These are phyloP conservation scores for Ardeotis arabs DNA, from an alignment of 2,113 vertebrate species.

Conservation along the genomic window DNA sequence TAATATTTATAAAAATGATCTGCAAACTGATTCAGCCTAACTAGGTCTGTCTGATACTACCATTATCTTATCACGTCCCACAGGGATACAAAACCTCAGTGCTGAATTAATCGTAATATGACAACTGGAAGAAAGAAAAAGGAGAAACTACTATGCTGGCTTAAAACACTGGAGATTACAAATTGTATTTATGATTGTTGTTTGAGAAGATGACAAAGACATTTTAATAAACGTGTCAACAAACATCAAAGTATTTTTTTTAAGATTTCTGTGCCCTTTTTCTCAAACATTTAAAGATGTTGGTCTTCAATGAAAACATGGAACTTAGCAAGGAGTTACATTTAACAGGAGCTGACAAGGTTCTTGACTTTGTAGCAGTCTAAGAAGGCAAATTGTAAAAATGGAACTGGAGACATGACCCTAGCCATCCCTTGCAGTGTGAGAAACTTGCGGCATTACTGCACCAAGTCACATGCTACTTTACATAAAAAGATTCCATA, in stretches of 20 bases:
- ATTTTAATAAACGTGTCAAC: constrained; percentile 16
- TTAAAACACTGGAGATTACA: background rate
- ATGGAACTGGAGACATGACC: background rate
- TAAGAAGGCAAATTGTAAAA: background rate
- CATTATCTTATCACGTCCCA: constrained; percentile 39
- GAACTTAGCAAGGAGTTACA: background rate
- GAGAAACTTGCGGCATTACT: background rate
- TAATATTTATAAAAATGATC: constrained; percentile 50
- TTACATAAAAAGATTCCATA: background rate
- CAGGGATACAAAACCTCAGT: background rate
- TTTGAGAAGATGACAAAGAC: background rate
- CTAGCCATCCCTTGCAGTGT: background rate
- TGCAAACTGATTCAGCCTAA: background rate
- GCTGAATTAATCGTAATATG: background rate
- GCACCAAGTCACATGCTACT: background rate
- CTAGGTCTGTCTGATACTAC: constrained; percentile 5
- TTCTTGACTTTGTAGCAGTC: background rate
- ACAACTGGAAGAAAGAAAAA: constrained; percentile 7
- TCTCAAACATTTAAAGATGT: background rate
- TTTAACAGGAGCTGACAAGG: constrained; percentile 1
- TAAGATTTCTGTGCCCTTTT: background rate
- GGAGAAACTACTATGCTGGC: background rate
- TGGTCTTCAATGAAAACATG: background rate
- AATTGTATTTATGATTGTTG: background rate
- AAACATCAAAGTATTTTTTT: background rate